Evolutionary conservation across 2,113 vertebrate genomes (phyloP).

Genomic region (Chlamydotis undulata): DNA sequence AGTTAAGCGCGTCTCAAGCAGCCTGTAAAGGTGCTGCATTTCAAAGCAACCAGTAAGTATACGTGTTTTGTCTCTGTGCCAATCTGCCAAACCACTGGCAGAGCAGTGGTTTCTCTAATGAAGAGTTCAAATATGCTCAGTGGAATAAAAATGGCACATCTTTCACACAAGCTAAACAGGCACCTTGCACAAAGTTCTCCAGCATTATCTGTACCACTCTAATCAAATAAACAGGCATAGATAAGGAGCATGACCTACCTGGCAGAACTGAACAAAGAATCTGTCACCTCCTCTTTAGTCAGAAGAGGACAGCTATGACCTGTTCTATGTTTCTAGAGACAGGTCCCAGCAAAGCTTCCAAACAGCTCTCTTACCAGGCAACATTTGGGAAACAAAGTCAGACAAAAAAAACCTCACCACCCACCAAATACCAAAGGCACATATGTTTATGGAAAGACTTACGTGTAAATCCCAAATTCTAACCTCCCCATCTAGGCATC

Average conservation of each 20-base stretch:
- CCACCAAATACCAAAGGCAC: neutral
- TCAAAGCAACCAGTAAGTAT: neutral
- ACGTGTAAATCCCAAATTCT: conserved; percentile 99
- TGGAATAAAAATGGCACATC: neutral
- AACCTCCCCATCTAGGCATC: conserved; percentile 98
- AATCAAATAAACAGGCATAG: neutral
- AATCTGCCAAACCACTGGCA: neutral
- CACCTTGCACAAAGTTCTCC: neutral
- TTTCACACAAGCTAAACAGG: neutral
- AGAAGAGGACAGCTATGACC: neutral
- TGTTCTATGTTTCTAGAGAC: neutral
- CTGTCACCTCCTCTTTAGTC: neutral
- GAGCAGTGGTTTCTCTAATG: neutral
- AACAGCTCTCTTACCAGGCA: neutral
- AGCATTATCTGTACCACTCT: neutral
- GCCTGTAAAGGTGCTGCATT: neutral
- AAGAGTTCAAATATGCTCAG: neutral
- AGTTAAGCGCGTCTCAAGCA: neutral
- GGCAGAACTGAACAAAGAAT: neutral
- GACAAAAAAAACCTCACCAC: neutral
- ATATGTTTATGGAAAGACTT: conserved; percentile 69
- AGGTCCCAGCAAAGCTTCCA: neutral
- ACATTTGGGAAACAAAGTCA: neutral
- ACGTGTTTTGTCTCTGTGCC: neutral
- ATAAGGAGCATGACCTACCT: neutral